Conservation (phyloP, 1,140 invertebrate species). For the Ditylenchus dipsaci region DNA sequence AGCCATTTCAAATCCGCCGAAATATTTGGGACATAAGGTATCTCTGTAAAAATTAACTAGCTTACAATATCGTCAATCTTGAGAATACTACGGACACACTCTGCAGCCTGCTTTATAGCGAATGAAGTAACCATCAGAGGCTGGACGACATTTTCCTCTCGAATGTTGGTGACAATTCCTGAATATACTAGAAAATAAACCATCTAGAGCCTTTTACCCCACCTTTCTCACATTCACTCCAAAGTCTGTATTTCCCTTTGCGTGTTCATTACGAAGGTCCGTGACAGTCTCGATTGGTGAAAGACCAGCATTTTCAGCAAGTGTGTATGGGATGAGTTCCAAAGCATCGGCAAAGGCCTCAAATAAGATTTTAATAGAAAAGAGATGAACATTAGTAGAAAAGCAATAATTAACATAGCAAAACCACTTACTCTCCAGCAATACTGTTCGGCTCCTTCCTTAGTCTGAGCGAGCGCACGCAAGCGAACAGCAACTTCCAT, state of each 20-base stretch:
- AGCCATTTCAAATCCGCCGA: too few species aligned
- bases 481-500: constrained; percentile 82
- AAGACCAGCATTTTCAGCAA: constrained; percentile 98
- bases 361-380: constrained; percentile 60
- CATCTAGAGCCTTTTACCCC: not conserved
- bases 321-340: constrained; percentile 91
- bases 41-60: constrained; percentile 8
- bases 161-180: constrained; percentile 89
- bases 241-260: constrained; percentile 86
- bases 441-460: constrained; percentile 86
- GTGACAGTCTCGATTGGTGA: constrained; percentile 95
- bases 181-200: constrained; percentile 48
- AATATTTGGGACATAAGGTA: too few species aligned
- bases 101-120: constrained; percentile 86
- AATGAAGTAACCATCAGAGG: constrained; percentile 88
- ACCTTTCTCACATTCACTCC: constrained; percentile 88
- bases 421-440: constrained; percentile 64
- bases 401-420: not conserved
- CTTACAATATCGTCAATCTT: constrained; percentile 95
- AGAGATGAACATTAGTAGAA: not conserved
- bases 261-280: constrained; percentile 87
- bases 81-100: constrained; percentile 92
- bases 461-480: constrained; percentile 74
- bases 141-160: constrained; percentile 94
- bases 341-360: constrained; percentile 86